Percentiles rank a stretch among this genome's conserved stretches.
Conservation (phyloP, 2,888 invertebrate genomes). For the Eilema depressum region DNA sequence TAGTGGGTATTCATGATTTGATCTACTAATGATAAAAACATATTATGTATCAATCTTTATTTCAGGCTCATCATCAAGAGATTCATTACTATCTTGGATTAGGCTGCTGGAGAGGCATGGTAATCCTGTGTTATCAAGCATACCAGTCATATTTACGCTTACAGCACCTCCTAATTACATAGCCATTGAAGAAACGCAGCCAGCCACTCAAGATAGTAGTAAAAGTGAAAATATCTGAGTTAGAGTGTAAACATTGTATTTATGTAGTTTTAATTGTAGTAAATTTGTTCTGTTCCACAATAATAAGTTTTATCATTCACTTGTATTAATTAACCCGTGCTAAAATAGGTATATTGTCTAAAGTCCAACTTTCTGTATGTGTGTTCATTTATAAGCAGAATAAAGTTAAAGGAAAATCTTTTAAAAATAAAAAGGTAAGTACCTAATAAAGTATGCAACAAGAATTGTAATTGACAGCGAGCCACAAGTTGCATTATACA, state of each 20-base stretch:
- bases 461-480: too few species aligned
- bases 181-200: constrained; percentile 70
- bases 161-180: constrained; percentile 87
- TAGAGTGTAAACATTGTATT: constrained; percentile 26
- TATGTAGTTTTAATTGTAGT: constrained; percentile 28
- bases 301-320: constrained; percentile 6
- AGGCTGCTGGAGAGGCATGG: constrained; percentile 91
- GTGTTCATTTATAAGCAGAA: too few species aligned
- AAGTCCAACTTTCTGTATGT: too few species aligned
- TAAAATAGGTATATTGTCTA: background rate
- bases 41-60: constrained; percentile 22
- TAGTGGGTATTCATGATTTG: too few species aligned
- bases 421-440: too few species aligned
- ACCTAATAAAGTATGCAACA: too few species aligned
- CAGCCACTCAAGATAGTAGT: constrained; percentile 54
- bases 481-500: too few species aligned
- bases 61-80: constrained; percentile 94
- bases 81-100: constrained; percentile 97
- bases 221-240: constrained; percentile 34
- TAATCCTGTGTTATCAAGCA: constrained; percentile 90
- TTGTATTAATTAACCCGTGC: background rate
- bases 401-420: too few species aligned
- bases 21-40: background rate
- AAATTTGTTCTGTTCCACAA: constrained; percentile 36
- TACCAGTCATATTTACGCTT: constrained; percentile 95